Conservation (phyloP, 2,797 vertebrate genomes). For the Discoglossus pictus region DNA sequence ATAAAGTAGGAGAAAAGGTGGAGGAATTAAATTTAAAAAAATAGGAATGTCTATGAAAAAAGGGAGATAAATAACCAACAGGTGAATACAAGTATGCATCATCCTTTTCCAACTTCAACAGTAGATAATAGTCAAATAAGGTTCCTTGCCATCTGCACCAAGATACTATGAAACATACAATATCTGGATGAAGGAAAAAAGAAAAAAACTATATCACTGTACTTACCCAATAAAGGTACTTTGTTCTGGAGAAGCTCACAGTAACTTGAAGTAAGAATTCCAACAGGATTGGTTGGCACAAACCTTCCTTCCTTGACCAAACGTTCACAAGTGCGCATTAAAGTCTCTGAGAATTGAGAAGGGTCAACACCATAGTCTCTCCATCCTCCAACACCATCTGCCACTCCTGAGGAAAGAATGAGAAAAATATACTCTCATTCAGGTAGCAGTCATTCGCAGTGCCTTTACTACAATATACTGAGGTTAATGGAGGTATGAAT, state of each 20-base stretch:
- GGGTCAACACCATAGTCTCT: slow-evolving; percentile 97
- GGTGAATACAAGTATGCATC: too few relatives aligned
- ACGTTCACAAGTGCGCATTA: slow-evolving; percentile 96
- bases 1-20: too few relatives aligned
- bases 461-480: too few relatives aligned
- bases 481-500: too few relatives aligned
- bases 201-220: neutral
- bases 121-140: too few relatives aligned
- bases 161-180: too few relatives aligned
- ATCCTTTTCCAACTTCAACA: too few relatives aligned
- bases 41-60: too few relatives aligned
- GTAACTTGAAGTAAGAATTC: slow-evolving; percentile 92
- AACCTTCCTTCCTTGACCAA: slow-evolving; percentile 96
- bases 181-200: neutral
- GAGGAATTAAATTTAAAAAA: too few relatives aligned
- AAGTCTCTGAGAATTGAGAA: slow-evolving; percentile 94
- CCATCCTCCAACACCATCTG: slow-evolving; percentile 97
- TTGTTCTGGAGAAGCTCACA: slow-evolving; percentile 98
- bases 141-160: too few relatives aligned
- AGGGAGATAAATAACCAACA: too few relatives aligned
- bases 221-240: slow-evolving; percentile 94
- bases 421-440: neutral
- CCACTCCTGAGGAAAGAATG: slow-evolving; percentile 78
- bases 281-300: slow-evolving; percentile 90
- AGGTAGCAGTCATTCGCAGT: neutral